Conservation (phyloP, 1,140 invertebrate species). For the Nasonia vitripennis region DNA sequence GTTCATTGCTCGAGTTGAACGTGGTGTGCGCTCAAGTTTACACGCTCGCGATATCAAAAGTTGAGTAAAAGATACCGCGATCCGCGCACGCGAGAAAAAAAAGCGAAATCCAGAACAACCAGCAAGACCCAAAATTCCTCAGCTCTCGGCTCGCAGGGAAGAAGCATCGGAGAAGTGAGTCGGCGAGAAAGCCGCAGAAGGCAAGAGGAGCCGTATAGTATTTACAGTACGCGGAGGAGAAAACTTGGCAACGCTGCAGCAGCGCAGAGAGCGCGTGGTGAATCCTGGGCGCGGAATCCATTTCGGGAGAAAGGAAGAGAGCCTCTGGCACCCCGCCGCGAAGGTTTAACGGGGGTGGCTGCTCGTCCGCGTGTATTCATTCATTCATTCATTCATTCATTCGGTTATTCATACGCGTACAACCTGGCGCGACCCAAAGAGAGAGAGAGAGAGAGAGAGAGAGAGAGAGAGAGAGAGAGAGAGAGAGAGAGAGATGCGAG, state of each 20-base stretch:
- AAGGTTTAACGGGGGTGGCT: constrained; percentile 65
- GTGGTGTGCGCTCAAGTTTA: no score
- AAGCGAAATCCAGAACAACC: background rate
- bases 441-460: background rate
- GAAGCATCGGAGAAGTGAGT: background rate
- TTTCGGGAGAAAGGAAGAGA: constrained; percentile 46
- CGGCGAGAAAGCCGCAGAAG: background rate
- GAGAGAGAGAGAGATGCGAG: background rate
- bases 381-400: constrained; percentile 58
- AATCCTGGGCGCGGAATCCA: constrained; percentile 53
- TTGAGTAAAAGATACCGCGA: no score
- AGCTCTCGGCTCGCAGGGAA: background rate
- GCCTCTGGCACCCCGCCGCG: constrained; percentile 62
- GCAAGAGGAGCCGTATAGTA: background rate
- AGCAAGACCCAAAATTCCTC: constrained; percentile 9
- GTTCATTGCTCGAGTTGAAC: no score
- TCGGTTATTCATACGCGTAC: constrained; percentile 59
- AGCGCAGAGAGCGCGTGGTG: background rate
- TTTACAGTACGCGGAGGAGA: constrained; percentile 25
- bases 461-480: no score
- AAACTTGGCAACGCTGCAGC: constrained; percentile 62
- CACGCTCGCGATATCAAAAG: no score
- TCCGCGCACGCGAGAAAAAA: background rate
- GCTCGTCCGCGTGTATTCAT: constrained; percentile 52
- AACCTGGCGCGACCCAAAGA: constrained; percentile 28